Evolutionary conservation across 1,140 invertebrate species (phyloP).

Genomic region (Alviniconcha marisindica): DNA sequence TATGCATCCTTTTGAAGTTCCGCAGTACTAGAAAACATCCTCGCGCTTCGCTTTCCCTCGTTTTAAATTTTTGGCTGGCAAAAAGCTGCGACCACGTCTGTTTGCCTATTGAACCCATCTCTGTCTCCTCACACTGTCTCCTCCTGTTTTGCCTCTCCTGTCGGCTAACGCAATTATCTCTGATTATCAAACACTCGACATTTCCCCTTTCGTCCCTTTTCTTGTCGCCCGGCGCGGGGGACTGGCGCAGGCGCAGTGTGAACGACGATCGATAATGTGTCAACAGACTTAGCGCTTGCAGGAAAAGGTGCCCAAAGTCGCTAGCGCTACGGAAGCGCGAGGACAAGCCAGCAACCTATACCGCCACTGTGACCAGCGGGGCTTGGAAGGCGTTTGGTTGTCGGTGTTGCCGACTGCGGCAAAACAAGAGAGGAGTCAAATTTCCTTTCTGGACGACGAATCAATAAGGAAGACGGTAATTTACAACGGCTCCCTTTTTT

Average conservation of each 20-base stretch:
- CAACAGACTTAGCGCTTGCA: background rate
- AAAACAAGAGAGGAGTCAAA: no score
- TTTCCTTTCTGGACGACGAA: no score
- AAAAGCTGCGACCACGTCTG: background rate
- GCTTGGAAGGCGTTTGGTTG: background rate
- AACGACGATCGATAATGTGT: background rate
- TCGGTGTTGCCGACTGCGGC: background rate
- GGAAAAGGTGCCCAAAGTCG: slow-evolving; percentile 8
- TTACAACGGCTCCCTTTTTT: no score
- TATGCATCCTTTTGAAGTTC: no score
- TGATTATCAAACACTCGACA: slow-evolving; percentile 37
- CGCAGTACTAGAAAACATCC: no score
- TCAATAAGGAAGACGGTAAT: no score
- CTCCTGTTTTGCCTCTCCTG: slow-evolving; percentile 13
- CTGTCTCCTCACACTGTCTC: background rate
- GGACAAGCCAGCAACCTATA: no score
- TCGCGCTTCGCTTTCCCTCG: no score
- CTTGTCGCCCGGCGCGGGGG: slow-evolving; percentile 11
- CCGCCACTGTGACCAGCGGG: no score
- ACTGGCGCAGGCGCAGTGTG: background rate
- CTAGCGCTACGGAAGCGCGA: background rate
- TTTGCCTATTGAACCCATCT: background rate
- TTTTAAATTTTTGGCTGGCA: no score
- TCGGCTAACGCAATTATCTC: slow-evolving; percentile 35
- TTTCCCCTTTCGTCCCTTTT: slow-evolving; percentile 26